Evolutionary conservation across 1,140 invertebrate species (phyloP), one percentile per base, ranked within the genome.

Genomic region (Riptortus pedestris): DNA sequence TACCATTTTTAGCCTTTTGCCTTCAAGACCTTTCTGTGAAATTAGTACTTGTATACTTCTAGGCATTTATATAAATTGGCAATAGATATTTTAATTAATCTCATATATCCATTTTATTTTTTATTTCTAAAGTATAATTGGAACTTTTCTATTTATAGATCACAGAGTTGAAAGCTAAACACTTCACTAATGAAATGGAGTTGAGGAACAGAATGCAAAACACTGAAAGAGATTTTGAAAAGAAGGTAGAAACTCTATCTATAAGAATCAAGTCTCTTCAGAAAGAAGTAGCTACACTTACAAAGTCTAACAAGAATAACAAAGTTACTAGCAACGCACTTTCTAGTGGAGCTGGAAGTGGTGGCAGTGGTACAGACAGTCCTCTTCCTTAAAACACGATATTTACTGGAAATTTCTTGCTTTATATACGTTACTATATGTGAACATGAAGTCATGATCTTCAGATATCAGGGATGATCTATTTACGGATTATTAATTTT

Each of bases 81-180:
- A n/a, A n/a, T n/a, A n/a, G n/a, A n/a, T n/a, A n/a, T n/a, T n/a
- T n/a, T n/a, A n/a, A n/a, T n/a, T n/a, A n/a, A 38, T 38, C 14
- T 38, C 5, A 38, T 38, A 14, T 38, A 38, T 38, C 31, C 5
- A 38, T 14, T 38, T 38, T 38, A 7, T 7, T 38, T 14, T 38
- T 38, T 7, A 7, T 38, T 38, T 38, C 14, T 38, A 7, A 38
- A 38, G 14, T 7, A 38, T 38, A 38, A 38, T 38, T n/a, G n/a
- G 31, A 7, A 38, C 31, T 38, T 7, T 14, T 14, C 31, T 38
- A 5, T 7, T 76, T 74, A 1, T 72, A 95, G 91, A 91, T 96
- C 67, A 93, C 90, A 3, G 93, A 96, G 73, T 74, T 95, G 63
- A 96, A 96, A 77, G 92, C 93, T 11, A 85, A 89, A 73, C 88